Conservation (phyloP, 1,140 invertebrate species). For the Linepithema humile region DNA sequence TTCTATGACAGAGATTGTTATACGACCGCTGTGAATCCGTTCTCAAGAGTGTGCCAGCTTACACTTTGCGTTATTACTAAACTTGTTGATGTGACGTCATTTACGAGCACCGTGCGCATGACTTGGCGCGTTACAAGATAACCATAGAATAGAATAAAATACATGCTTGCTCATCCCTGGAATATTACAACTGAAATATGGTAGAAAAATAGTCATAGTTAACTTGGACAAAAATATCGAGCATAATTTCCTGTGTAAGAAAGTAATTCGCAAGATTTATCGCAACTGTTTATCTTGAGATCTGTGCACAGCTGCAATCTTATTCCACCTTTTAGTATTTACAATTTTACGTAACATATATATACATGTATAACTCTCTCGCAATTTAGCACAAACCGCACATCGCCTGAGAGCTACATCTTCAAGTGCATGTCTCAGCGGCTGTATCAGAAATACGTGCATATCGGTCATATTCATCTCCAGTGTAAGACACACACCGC, state of each 20-base stretch:
- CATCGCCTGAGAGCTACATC: background rate
- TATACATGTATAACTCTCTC: no score
- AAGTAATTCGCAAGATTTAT: background rate
- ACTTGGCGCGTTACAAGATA: background rate
- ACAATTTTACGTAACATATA: constrained; percentile 3
- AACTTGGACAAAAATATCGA: background rate
- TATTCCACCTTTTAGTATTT: background rate
- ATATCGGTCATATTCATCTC: constrained; percentile 68
- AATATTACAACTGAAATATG: background rate
- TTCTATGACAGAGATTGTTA: background rate
- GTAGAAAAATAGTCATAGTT: background rate
- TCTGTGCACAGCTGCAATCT: background rate
- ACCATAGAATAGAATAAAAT: background rate
- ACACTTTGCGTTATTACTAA: background rate
- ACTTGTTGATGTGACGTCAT: background rate
- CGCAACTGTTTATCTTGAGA: background rate
- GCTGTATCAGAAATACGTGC: background rate
- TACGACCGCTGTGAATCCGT: background rate
- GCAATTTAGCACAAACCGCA: background rate
- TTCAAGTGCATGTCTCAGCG: background rate
- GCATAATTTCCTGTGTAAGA: background rate
- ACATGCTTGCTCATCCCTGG: background rate
- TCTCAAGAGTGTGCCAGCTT: background rate
- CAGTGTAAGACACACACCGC: constrained; percentile 60
- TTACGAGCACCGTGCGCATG: background rate